Conservation (phyloP, 2,888 invertebrate species). For the Eupithecia tripunctaria region DNA sequence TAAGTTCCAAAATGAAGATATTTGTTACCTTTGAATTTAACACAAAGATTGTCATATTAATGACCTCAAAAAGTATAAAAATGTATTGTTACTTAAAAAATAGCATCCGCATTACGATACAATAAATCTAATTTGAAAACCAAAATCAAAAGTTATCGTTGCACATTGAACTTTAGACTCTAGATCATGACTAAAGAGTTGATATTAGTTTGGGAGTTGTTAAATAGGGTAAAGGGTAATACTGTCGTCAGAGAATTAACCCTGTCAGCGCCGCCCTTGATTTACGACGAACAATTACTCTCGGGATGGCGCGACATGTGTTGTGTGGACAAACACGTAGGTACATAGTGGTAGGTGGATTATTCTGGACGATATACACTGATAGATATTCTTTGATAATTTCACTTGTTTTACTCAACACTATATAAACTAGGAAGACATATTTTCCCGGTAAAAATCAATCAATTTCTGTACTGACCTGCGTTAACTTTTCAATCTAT, state of each 20-base stretch:
- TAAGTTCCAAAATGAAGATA: conserved; percentile 13
- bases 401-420: background rate
- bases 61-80: conserved; percentile 28
- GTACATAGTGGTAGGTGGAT: conserved; percentile 35
- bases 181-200: conserved; percentile 26
- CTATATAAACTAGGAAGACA: background rate
- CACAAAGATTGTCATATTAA: conserved; percentile 30
- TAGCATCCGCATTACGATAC: conserved; percentile 62
- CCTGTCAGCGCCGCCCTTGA: conserved; percentile 76
- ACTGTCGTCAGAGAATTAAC: conserved; percentile 70
- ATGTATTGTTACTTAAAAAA: conserved; percentile 50
- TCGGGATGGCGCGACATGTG: conserved; percentile 48
- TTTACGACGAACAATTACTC: conserved; percentile 72
- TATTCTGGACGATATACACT: conserved; percentile 35
- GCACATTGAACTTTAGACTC: conserved; percentile 13
- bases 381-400: background rate
- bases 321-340: conserved; percentile 62
- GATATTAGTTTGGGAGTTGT: conserved; percentile 26
- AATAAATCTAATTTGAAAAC: conserved; percentile 52
- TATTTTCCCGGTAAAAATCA: background rate
- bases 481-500: background rate
- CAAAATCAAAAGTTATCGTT: conserved; percentile 16
- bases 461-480: background rate
- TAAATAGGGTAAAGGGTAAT: conserved; percentile 59
- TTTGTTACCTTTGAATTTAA: conserved; percentile 6